These are phyloP conservation scores for Zophobas atratus DNA, from an alignment of 1,140 invertebrate species.

Conservation along the genomic window DNA sequence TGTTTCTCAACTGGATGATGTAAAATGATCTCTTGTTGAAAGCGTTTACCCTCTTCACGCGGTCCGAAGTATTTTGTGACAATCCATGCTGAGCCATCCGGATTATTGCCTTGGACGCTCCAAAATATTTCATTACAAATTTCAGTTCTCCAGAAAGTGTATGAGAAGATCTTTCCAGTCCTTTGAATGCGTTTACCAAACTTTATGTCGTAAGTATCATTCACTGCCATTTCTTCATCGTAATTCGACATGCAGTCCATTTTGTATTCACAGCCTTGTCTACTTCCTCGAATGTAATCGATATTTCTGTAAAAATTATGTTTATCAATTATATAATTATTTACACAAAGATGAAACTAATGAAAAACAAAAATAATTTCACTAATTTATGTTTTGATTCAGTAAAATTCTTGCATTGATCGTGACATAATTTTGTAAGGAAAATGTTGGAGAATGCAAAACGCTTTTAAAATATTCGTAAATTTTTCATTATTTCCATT, in stretches of 20 bases:
- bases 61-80: slow-evolving; percentile 63
- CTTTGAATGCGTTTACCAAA: slow-evolving; percentile 60
- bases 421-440: too few relatives aligned
- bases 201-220: slow-evolving; percentile 59
- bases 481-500: too few relatives aligned
- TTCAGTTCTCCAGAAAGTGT: slow-evolving; percentile 65
- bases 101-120: slow-evolving; percentile 64
- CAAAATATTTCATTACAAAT: slow-evolving; percentile 63
- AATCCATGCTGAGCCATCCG: slow-evolving; percentile 61
- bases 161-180: slow-evolving; percentile 64
- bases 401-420: too few relatives aligned
- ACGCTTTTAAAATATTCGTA: too few relatives aligned
- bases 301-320: slow-evolving; percentile 3
- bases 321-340: not conserved
- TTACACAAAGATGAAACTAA: too few relatives aligned
- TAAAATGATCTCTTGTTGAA: slow-evolving; percentile 62
- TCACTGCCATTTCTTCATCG: slow-evolving; percentile 53
- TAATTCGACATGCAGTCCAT: slow-evolving; percentile 59
- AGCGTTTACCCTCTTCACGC: slow-evolving; percentile 58
- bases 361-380: too few relatives aligned
- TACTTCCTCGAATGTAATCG: not conserved
- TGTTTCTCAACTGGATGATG: slow-evolving; percentile 61
- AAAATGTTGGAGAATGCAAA: too few relatives aligned
- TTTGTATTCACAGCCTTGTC: not conserved
- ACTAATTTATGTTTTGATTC: too few relatives aligned